Evolutionary conservation across 2,113 vertebrate genomes (phyloP).

Genomic region (Aplodontia rufa): DNA sequence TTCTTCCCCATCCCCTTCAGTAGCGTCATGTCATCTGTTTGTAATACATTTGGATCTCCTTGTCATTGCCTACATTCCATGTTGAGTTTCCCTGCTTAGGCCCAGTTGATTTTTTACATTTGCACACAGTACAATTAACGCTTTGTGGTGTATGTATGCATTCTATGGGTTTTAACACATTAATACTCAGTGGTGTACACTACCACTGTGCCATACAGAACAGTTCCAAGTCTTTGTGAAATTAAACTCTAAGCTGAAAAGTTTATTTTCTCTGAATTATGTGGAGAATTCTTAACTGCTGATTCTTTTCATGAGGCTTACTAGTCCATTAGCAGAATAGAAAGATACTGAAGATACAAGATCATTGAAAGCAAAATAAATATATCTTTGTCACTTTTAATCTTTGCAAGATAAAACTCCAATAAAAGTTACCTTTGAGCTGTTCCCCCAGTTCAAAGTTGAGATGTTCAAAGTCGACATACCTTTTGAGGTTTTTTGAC

Average conservation of each 20-base stretch:
- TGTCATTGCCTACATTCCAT: not conserved
- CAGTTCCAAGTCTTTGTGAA: not conserved
- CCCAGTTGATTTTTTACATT: not conserved
- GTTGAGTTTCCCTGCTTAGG: not conserved
- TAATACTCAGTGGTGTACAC: not conserved
- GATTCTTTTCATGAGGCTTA: not conserved
- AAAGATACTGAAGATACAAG: slow-evolving; percentile 35
- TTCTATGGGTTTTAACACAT: not conserved
- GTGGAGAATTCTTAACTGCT: not conserved
- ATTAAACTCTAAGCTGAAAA: not conserved
- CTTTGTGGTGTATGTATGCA: not conserved
- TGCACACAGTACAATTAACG: not conserved
- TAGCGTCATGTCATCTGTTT: not conserved
- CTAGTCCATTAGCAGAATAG: not conserved
- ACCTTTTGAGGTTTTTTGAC: not conserved
- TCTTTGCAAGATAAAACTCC: slow-evolving; percentile 10
- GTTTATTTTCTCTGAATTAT: slow-evolving; percentile 19
- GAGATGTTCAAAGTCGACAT: not conserved
- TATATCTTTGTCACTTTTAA: not conserved
- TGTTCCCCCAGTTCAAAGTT: not conserved
- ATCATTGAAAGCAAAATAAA: slow-evolving; percentile 27
- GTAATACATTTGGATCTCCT: not conserved
- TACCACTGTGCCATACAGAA: not conserved
- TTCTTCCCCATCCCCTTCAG: not conserved
- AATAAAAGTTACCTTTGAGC: slow-evolving; percentile 35